Evolutionary conservation across 2,113 vertebrate genomes (phyloP).

Genomic region (Gobiocypris rarus): DNA sequence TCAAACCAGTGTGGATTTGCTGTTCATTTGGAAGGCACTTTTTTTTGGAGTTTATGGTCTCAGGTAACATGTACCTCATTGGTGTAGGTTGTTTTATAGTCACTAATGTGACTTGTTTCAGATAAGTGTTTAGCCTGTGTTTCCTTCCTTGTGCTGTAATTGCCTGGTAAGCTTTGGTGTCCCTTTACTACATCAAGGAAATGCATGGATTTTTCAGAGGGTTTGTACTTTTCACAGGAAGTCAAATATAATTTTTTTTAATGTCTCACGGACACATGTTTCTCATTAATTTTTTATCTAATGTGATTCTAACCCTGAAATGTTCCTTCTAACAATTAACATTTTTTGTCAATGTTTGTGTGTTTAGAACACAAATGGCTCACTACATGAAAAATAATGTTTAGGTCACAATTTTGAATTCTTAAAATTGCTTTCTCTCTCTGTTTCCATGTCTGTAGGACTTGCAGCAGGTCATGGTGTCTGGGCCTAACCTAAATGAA

Average conservation of each 20-base stretch:
- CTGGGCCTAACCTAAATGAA: constrained; percentile 95
- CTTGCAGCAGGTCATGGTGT: constrained; percentile 98
- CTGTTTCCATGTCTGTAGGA: constrained; percentile 76
- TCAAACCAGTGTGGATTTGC: background rate
- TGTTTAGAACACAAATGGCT: background rate
- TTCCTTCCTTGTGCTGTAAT: background rate
- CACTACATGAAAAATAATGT: background rate
- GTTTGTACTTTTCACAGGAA: constrained; percentile 9
- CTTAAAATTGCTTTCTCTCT: constrained; percentile 3
- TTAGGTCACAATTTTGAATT: background rate
- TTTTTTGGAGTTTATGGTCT: background rate
- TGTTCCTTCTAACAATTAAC: constrained; percentile 16
- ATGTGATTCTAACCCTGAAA: constrained; percentile 16
- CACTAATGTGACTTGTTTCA: constrained; percentile 1
- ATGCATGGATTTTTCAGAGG: background rate
- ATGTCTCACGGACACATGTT: background rate
- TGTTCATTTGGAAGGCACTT: background rate
- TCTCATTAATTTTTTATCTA: background rate
- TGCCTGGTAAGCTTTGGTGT: constrained; percentile 10
- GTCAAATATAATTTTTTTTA: background rate
- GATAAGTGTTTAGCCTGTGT: background rate
- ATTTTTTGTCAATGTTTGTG: background rate
- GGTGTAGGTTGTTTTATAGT: background rate
- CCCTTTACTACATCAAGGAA: constrained; percentile 9
- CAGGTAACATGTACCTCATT: background rate